phyloP scores from a whole-genome alignment of 2,113 vertebrate genomes.

The Lepus timidus region DNA sequence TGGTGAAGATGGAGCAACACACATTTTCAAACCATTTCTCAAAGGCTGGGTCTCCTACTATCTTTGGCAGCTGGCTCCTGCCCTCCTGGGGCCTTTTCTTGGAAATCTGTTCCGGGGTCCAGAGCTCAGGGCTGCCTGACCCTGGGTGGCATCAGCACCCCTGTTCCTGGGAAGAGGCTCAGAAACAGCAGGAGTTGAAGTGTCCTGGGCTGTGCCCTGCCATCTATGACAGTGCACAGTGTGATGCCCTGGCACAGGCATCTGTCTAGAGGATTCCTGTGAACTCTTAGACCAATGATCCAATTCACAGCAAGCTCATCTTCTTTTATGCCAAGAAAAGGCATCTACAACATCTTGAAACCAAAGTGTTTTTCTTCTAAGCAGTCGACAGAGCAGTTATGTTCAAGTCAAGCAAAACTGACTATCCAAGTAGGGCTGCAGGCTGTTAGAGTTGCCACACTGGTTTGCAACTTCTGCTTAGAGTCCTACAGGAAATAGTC shows the following conservation, averaged over 20 bases:
- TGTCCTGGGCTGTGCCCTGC: fast-evolving
- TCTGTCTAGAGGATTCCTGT: neutral
- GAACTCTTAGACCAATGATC: neutral
- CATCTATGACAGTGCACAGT: fast-evolving
- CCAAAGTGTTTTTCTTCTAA: neutral
- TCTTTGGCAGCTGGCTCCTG: neutral
- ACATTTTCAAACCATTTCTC: neutral
- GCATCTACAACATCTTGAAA: neutral
- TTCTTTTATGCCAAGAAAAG: neutral
- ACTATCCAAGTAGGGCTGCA: neutral
- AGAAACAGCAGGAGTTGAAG: fast-evolving
- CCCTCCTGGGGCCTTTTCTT: neutral
- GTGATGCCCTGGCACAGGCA: neutral
- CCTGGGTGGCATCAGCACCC: fast-evolving
- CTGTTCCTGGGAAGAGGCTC: neutral
- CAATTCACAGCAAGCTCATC: neutral
- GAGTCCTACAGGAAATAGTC: neutral
- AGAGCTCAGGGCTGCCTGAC: neutral
- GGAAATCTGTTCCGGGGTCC: neutral
- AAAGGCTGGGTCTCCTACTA: neutral
- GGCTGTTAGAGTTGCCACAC: fast-evolving
- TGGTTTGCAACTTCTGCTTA: neutral
- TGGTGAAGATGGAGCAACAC: neutral
- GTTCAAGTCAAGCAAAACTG: too few species aligned
- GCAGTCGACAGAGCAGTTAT: neutral